These are phyloP conservation scores for Hucho hucho DNA, from an alignment of 2,113 vertebrate genomes.

Conservation along the genomic window DNA sequence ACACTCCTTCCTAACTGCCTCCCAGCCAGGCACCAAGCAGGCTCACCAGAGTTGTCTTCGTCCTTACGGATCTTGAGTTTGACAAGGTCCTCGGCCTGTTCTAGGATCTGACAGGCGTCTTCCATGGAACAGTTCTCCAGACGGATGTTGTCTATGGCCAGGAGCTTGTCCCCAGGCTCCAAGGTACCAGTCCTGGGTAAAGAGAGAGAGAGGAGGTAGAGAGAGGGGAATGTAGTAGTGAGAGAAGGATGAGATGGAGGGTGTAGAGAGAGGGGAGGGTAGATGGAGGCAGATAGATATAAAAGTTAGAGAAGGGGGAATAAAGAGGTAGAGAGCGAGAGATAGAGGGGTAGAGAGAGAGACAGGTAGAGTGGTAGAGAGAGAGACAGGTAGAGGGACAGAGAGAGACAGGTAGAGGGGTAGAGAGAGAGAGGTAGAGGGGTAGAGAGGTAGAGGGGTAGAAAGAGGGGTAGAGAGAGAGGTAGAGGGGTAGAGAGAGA, in stretches of 20 bases:
- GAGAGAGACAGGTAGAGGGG: no score
- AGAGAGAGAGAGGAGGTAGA: neutral
- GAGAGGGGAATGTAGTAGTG: neutral
- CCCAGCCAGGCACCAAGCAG: neutral
- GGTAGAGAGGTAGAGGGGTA: neutral
- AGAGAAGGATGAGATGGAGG: neutral
- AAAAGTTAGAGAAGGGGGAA: no score
- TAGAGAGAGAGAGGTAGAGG: neutral
- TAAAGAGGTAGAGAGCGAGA: neutral
- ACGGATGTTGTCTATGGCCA: conserved; percentile 93
- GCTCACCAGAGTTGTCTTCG: conserved; percentile 93
- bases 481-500: no score
- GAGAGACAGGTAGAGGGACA: neutral
- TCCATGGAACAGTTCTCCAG: neutral
- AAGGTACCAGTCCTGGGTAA: conserved; percentile 87
- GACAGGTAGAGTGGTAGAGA: neutral
- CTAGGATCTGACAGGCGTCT: conserved; percentile 76
- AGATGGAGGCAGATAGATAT: neutral
- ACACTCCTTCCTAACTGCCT: no score
- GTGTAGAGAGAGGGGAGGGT: neutral
- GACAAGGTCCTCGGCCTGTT: conserved; percentile 93
- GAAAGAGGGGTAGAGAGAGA: neutral
- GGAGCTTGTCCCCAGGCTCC: conserved; percentile 92
- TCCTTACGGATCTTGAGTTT: conserved; percentile 97
- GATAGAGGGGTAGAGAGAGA: neutral